Base-by-base conservation (phyloP, 1,140 invertebrate species). In the Scaptomyza pallida region DNA sequence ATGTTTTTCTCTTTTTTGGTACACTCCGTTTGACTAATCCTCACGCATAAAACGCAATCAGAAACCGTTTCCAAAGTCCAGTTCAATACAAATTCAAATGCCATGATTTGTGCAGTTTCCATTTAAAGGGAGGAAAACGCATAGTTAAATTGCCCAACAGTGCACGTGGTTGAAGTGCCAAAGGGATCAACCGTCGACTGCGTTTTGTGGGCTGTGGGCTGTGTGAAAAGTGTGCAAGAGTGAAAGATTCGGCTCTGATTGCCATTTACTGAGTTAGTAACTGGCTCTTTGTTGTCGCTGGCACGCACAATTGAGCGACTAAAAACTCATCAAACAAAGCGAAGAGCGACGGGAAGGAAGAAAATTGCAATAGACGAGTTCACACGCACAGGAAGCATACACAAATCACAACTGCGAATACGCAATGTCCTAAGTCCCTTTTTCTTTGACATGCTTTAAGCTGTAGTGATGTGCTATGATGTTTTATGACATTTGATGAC, bases 271-370 rank as follows among this genome's bases (percentile, higher is more conserved):
- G 19, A 33, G 21, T 47, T 35, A 26, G 9, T 19, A 13, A 8
- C 21, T 5, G 26, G 10, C 10, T 17, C 43, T 70, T 47, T 70
- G 65, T 62, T 70, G 59, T 55, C 35, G 17, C 33, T 63, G 13
- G 23, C 59, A 70, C 50, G 43, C 59, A 70, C 67, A 63, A 70
- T 70, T 70, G 50, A 47, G 30, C 13, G 50, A 17, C 43, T 47
- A 55, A 69, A 68, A 63, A 70, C 59, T 35, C 50, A 52, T 47
- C 43, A 70, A 55, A 63, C 67, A 55, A 55, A 63, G 43, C 65
- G 57, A 65, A 8, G 33, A 21, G 33, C n/a, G n/a, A 19, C 12
- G 35, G 41, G 30, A 55, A 40, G 19, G 48, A 30, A 40, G 8
- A 40, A 54, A 40, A 61, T 52, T 37, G 30, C 47, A 44, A 51